phyloP scores from a whole-genome alignment of 1,140 invertebrate genomes.

The Drosophila orena region DNA sequence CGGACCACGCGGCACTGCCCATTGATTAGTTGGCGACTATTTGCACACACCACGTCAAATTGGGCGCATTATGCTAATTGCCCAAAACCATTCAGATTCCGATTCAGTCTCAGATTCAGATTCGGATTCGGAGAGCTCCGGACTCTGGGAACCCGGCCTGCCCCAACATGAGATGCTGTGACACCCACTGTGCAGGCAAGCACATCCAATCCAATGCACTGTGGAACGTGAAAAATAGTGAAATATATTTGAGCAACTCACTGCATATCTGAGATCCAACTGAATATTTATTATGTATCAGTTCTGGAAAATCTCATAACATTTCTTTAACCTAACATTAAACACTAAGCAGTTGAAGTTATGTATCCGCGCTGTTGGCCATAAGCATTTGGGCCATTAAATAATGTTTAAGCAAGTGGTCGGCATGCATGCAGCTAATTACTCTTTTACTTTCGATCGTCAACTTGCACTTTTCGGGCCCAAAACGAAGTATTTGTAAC shows the following conservation, averaged over 20 bases:
- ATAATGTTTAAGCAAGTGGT: background rate
- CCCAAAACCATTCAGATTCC: constrained; percentile 4
- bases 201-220: constrained; percentile 44
- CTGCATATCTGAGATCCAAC: too few species aligned
- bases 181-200: constrained; percentile 5
- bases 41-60: constrained; percentile 48
- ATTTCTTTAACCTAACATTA: too few species aligned
- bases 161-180: constrained; percentile 29
- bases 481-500: background rate
- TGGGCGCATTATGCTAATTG: constrained; percentile 32
- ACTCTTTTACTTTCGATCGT: background rate
- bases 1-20: constrained; percentile 14
- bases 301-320: too few species aligned
- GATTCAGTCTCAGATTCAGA: constrained; percentile 1
- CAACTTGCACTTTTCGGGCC: background rate
- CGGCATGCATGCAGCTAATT: background rate
- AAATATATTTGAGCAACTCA: too few species aligned
- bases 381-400: background rate
- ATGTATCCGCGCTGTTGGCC: background rate
- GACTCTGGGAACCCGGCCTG: constrained; percentile 18
- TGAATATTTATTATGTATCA: too few species aligned
- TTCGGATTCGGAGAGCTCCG: constrained; percentile 6
- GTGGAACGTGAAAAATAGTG: background rate
- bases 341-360: background rate
- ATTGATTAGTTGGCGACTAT: constrained; percentile 38